Base-by-base conservation (phyloP, 2,888 invertebrate species). In the Endotricha flammealis region DNA sequence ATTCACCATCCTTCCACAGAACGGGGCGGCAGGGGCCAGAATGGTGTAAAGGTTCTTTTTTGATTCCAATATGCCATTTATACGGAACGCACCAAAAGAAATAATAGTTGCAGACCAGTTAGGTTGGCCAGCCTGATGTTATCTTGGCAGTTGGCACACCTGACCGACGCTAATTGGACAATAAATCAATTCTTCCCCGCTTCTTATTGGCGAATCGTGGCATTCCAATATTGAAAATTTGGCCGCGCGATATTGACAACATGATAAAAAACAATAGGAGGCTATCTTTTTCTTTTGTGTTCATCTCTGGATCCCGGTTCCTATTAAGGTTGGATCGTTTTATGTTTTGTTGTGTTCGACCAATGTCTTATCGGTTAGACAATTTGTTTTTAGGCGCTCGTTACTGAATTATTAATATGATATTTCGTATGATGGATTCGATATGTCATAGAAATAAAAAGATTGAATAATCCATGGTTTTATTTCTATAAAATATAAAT, bases 101-200 rank as follows among this genome's bases (percentile, higher is more conserved):
- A 79, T 80, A 76, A 73, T 76, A 76, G 78, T 67, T 67, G 64
- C 72, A 67, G 58, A 68, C 76, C 69, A 74, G 76, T 82, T 80
- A 80, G 80, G 83, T 82, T 85, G 81, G 74, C 81, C 81, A 77
- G 68, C 73, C 71, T 77, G 86, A 86, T 86, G 72, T 75, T 86
- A 86, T 86, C 86, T 85, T 82, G 83, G 83, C 85, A 85, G 85
- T 86, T 86, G 86, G 86, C 86, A 86, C 86, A 83, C 85, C 83
- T 85, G 87, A 86, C 83, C 82, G 81, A 86, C 85, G 80, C 85
- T 86, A 87, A 87, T 87, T 87, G 87, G 85, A 83, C 85, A 87
- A 87, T 87, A 86, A 86, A 86, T 87, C 87, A 87, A 87, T 86
- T 85, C 85, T 83, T 79, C 74, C 76, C 75, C 76, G 82, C 80